Percentiles rank a stretch among this genome's conserved stretches.
Evolutionary conservation across 2,113 vertebrate species (phyloP).

Genomic region (Platycercus adscitus): DNA sequence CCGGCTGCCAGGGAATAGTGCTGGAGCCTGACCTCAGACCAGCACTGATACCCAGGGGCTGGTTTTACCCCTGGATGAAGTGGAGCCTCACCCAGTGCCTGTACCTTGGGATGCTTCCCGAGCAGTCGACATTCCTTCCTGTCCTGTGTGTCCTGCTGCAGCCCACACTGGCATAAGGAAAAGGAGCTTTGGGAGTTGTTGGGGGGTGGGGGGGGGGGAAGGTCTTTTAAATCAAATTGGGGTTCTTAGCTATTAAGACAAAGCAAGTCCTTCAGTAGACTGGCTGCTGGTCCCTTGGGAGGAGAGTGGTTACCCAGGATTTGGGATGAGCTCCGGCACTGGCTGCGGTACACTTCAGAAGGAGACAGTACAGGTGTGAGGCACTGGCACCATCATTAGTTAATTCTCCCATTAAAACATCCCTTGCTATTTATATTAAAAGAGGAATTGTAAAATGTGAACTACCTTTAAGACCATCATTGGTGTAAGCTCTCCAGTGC

Average conservation of each 20-base stretch:
- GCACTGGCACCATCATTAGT: not conserved
- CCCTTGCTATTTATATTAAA: not conserved
- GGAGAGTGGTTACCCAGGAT: not conserved
- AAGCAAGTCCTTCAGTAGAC: not conserved
- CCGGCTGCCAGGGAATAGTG: not conserved
- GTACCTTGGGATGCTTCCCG: not conserved
- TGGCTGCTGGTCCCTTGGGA: not conserved
- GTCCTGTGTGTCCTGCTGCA: not conserved
- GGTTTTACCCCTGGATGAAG: fast-evolving
- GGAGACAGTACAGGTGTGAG: not conserved
- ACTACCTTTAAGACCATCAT: not conserved
- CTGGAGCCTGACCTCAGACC: fast-evolving
- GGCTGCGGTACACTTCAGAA: not conserved
- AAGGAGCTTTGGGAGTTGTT: conserved; percentile 14
- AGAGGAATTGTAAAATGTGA: not conserved
- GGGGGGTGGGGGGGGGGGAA: not conserved
- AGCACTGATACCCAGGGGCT: fast-evolving
- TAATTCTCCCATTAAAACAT: not conserved
- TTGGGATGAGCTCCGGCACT: not conserved
- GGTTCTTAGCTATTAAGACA: not conserved
- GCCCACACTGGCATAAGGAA: not conserved
- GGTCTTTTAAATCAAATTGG: not conserved
- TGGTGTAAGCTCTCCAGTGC: not conserved
- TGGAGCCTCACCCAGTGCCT: not conserved
- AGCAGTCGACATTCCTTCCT: not conserved